These are phyloP conservation scores for Berghia stephanieae DNA, from an alignment of 1,140 invertebrate species.

Conservation along the genomic window DNA sequence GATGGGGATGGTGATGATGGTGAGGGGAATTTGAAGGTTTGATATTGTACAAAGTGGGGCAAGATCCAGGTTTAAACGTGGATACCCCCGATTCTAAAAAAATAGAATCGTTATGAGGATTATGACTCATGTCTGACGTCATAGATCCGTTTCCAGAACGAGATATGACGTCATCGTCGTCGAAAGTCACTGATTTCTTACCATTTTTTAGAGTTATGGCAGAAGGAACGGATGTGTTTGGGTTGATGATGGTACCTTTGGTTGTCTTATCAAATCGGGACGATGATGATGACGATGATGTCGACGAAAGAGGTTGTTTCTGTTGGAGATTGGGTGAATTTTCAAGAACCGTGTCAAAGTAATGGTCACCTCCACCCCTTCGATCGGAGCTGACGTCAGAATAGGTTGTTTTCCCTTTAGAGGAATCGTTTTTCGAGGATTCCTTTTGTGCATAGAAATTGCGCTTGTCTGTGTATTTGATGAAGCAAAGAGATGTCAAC, in stretches of 20 bases:
- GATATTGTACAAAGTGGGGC: background rate
- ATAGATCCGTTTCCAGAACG: background rate
- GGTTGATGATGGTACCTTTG: background rate
- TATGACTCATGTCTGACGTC: background rate
- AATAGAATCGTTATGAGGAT: background rate
- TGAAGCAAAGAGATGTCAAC: constrained; percentile 49
- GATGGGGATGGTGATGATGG: background rate
- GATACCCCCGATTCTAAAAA: background rate
- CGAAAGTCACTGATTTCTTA: constrained; percentile 27
- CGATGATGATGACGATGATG: background rate
- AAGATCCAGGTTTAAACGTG: too few species aligned
- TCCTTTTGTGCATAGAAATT: constrained; percentile 13
- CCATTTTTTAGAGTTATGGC: background rate
- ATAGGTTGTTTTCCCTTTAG: background rate
- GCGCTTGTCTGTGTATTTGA: constrained; percentile 46
- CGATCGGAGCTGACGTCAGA: constrained; percentile 9
- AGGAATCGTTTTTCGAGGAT: background rate
- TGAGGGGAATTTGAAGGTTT: background rate
- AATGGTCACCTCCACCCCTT: background rate
- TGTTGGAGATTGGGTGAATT: background rate
- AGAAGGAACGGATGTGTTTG: background rate
- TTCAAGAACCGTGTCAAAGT: constrained; percentile 8
- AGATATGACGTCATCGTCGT: constrained; percentile 1
- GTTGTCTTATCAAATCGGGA: background rate
- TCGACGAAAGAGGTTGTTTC: background rate